Evolutionary conservation across 2,113 vertebrate genomes (phyloP).

Genomic region (Aviceda subcristata): DNA sequence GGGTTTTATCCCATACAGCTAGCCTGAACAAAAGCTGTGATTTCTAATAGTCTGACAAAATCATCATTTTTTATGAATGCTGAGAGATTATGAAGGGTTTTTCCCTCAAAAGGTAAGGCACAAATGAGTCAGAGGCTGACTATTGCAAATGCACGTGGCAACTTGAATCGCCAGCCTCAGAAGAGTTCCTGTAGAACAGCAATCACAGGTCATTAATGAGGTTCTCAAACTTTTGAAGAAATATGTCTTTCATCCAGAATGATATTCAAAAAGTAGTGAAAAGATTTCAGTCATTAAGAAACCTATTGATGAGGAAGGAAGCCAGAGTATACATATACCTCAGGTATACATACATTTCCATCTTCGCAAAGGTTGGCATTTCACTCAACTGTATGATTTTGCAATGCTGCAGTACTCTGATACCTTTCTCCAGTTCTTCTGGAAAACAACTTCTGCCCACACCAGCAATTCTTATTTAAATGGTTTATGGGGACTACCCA

Average conservation of each 20-base stretch:
- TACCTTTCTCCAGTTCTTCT: not conserved
- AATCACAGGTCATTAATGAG: not conserved
- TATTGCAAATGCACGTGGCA: not conserved
- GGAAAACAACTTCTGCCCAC: not conserved
- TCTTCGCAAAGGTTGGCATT: not conserved
- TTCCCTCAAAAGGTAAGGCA: not conserved
- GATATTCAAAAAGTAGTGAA: not conserved
- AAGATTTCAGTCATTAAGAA: conserved; percentile 15
- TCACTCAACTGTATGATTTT: not conserved
- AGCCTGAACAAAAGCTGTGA: conserved; percentile 19
- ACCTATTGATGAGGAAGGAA: not conserved
- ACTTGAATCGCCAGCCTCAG: not conserved
- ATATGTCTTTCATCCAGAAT: not conserved
- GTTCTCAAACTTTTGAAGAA: not conserved
- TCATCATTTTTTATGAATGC: not conserved
- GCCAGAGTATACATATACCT: not conserved
- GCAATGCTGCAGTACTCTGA: not conserved
- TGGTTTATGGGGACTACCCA: not conserved
- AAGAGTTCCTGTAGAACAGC: not conserved
- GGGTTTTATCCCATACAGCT: not conserved
- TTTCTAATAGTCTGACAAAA: conserved; percentile 27
- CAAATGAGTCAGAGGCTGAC: not conserved
- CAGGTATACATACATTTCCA: not conserved
- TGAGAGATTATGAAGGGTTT: not conserved
- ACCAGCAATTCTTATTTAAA: not conserved